Evolutionary conservation across 1,140 invertebrate species (phyloP).

Genomic region (Bombyx mandarina): DNA sequence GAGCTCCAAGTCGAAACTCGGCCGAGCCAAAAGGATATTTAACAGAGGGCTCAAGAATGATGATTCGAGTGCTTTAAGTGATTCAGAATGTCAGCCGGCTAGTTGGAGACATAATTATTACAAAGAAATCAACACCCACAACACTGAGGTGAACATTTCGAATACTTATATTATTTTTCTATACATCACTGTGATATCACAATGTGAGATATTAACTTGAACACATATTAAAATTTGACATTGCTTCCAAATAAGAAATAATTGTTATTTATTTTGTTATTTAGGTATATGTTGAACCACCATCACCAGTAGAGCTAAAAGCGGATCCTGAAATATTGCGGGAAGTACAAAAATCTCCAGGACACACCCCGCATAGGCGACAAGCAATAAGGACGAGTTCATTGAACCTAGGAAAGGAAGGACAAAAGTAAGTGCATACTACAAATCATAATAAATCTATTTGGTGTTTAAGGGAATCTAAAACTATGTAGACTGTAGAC

Average conservation of each 20-base stretch:
- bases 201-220: too few relatives aligned
- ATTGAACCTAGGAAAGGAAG: slow-evolving; percentile 80
- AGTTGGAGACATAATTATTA: slow-evolving; percentile 81
- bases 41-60: slow-evolving; percentile 76
- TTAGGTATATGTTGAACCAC: slow-evolving; percentile 60
- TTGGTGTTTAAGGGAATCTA: too few relatives aligned
- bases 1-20: slow-evolving; percentile 72
- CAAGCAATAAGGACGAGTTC: slow-evolving; percentile 73
- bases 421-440: slow-evolving; percentile 53
- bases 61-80: slow-evolving; percentile 80
- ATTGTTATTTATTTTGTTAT: slow-evolving; percentile 1
- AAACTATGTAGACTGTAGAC: too few relatives aligned
- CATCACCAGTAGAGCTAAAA: slow-evolving; percentile 68
- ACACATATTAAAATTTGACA: too few relatives aligned
- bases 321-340: slow-evolving; percentile 63
- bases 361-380: slow-evolving; percentile 55
- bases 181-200: too few relatives aligned
- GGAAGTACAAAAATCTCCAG: slow-evolving; percentile 65
- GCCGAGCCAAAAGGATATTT: slow-evolving; percentile 73
- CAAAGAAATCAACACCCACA: slow-evolving; percentile 83
- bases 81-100: slow-evolving; percentile 82
- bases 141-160: slow-evolving; percentile 72
- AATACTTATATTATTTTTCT: too few relatives aligned
- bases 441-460: neutral
- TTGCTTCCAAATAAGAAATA: too few relatives aligned